phyloP scores from a whole-genome alignment of 2,113 vertebrate genomes.

The Leptobrachium ailaonicum region DNA sequence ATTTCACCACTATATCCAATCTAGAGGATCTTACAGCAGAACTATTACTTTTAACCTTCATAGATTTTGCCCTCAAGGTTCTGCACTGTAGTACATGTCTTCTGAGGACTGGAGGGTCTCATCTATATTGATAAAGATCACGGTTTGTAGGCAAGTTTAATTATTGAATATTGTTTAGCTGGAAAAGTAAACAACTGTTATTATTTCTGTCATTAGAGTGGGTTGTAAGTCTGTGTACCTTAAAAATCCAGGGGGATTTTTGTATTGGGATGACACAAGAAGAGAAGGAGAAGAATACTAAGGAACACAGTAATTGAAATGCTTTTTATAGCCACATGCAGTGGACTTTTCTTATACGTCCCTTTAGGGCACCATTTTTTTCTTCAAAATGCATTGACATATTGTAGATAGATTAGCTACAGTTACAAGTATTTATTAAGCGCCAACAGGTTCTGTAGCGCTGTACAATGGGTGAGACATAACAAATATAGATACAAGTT shows the following conservation, averaged over 20 bases:
- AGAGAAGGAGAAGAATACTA: neutral
- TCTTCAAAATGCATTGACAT: too few species aligned
- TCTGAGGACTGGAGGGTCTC: conserved; percentile 44
- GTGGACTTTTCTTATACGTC: too few species aligned
- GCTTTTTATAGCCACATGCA: too few species aligned
- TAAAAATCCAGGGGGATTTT: neutral
- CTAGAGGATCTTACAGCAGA: neutral
- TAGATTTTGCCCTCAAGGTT: conserved; percentile 53
- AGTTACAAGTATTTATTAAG: too few species aligned
- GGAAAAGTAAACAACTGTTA: conserved; percentile 56
- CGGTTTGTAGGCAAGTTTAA: conserved; percentile 52
- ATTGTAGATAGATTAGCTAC: too few species aligned
- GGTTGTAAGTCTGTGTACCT: conserved; percentile 51
- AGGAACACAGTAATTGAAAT: neutral
- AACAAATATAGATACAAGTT: too few species aligned
- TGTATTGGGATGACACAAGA: neutral
- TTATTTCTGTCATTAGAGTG: conserved; percentile 51
- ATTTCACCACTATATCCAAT: neutral
- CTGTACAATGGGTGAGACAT: too few species aligned
- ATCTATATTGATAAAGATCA: conserved; percentile 52
- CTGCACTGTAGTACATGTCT: conserved; percentile 50
- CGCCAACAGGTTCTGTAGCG: too few species aligned
- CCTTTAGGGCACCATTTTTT: too few species aligned
- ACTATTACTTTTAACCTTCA: conserved; percentile 46
- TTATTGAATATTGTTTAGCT: conserved; percentile 52